Base-by-base conservation (phyloP, 2,797 vertebrate species). In the Helicolenus hilgendorfi region DNA sequence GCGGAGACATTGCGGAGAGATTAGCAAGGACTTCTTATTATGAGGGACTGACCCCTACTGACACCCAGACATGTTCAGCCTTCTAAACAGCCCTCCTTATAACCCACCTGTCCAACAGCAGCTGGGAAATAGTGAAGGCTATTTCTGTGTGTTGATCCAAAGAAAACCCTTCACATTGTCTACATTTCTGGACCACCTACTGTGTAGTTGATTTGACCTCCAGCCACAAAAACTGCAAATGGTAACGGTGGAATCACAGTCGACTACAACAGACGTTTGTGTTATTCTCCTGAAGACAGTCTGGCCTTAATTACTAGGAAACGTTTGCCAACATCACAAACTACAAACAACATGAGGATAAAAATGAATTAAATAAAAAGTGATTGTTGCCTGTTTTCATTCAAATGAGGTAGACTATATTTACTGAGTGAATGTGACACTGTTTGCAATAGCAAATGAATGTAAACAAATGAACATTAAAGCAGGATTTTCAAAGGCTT, bases 51-150 rank as follows among this genome's bases (percentile, higher is more conserved):
- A 90, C 85, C 81, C 81, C 55, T 8, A 1, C 36, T 81, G 78
- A 90, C 87, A 83, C 33, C 1, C 7, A 84, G 75, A 86, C 80
- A 88, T 70, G 90, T 75, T 72, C 35, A 73, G 70, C 72, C 78
- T 87, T 58, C 81, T 64, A 77, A 94, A 38, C 26, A 72, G 56
- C 22, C 10, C 7, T 74, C 36, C 9, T 22, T 74, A 5, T 62
- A 59, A 59, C 76, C 41, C 76, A 72, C 53, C 71, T 79, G 62
- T 86, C 71, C 11, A 5, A 7, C 27, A 72, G 64, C 83, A 90
- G 70, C 60, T 68, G 67, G 58, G 26, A 41, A 77, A 67, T 22
- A 56, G 13, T 0, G 2, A 4, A 7, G 26, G 49, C 69, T 84
- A 74, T 89, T 86, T 79, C 10, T 81, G 33, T 71, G 62, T 31